Conservation (phyloP, 2,888 invertebrate species). For the Ophion obscuratus region DNA sequence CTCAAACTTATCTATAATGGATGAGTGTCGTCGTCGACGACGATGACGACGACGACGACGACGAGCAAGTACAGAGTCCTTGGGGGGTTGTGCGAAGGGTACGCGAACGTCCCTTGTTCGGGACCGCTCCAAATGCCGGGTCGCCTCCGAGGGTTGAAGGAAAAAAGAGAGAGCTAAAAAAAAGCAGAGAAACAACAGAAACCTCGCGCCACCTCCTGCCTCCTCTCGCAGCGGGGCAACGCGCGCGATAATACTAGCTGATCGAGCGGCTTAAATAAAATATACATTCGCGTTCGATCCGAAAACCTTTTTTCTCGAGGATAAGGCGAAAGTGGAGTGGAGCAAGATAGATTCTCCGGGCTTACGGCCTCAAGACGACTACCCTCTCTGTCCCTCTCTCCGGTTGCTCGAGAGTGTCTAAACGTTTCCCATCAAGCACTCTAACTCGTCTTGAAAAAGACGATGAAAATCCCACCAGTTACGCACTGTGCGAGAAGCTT, state of each 20-base stretch:
- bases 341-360: conserved; percentile 17
- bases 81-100: conserved; percentile 47
- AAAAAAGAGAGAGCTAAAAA: conserved; percentile 13
- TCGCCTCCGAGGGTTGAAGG: conserved; percentile 48
- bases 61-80: conserved; percentile 59
- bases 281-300: conserved; percentile 64
- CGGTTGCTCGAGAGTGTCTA: conserved; percentile 28
- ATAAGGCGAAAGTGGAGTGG: conserved; percentile 1
- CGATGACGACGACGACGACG: conserved; percentile 63
- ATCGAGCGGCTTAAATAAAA: conserved; percentile 71
- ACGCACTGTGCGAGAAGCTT: conserved; percentile 28
- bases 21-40: conserved; percentile 68
- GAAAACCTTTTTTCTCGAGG: conserved; percentile 52
- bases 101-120: conserved; percentile 32
- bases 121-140: conserved; percentile 8
- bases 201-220: conserved; percentile 55
- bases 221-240: conserved; percentile 36
- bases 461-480: conserved; percentile 14
- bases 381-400: conserved; percentile 8
- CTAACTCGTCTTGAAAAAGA: conserved; percentile 25
- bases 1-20: conserved; percentile 70
- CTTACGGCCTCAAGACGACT: conserved; percentile 16
- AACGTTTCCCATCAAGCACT: conserved; percentile 66
- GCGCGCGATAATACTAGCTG: conserved; percentile 65
- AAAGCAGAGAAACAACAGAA: conserved; percentile 32